phyloP scores from a whole-genome alignment of 2,797 vertebrate species.

The Micropoecilia bifurca region DNA sequence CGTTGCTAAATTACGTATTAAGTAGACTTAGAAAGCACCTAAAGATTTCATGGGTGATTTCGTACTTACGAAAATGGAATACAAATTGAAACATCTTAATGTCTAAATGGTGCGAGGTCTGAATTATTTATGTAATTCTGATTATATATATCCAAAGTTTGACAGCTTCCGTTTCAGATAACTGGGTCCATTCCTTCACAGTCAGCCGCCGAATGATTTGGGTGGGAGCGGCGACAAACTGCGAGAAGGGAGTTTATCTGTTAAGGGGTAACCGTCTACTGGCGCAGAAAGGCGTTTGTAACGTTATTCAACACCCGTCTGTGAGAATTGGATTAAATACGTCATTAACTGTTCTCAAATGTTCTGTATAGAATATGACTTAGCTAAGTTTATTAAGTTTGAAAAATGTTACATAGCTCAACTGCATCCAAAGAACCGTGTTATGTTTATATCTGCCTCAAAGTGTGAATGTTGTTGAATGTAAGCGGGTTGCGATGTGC shows the following conservation, averaged over 20 bases:
- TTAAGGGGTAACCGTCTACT: background rate
- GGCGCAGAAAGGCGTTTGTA: background rate
- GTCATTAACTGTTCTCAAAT: background rate
- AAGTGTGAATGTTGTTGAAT: background rate
- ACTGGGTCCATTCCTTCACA: slow-evolving; percentile 34
- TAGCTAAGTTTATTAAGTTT: background rate
- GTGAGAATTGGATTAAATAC: background rate
- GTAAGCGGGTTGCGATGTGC: background rate
- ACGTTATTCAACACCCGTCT: background rate
- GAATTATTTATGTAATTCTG: background rate
- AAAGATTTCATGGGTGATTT: background rate
- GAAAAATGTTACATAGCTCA: background rate
- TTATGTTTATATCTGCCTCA: background rate
- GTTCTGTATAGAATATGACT: background rate
- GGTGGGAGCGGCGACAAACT: background rate
- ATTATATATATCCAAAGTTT: slow-evolving; percentile 8
- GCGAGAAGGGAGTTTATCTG: background rate
- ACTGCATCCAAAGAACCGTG: background rate
- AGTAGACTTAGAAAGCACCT: background rate
- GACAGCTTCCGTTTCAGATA: slow-evolving; percentile 78
- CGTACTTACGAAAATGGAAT: background rate
- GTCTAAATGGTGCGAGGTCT: background rate
- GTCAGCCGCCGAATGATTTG: background rate
- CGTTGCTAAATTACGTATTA: background rate
- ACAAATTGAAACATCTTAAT: background rate